Evolutionary conservation across 2,113 vertebrate species (phyloP).

Genomic region (Prietella phreatophila): DNA sequence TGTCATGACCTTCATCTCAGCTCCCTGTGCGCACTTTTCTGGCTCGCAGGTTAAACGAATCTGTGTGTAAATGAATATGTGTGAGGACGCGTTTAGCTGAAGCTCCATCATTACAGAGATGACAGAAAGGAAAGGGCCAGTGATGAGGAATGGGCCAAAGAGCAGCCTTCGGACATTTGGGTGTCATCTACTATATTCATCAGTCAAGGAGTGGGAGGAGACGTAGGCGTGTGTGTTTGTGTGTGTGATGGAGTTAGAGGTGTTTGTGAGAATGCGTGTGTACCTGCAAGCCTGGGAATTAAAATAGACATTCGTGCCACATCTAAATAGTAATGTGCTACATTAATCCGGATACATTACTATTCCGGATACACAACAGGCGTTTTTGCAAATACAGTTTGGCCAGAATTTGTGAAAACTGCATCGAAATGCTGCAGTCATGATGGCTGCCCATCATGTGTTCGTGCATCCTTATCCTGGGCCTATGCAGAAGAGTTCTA

Average conservation of each 20-base stretch:
- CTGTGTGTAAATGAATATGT: conserved; percentile 24
- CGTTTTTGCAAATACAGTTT: not conserved
- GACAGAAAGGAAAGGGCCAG: conserved; percentile 34
- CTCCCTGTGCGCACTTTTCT: conserved; percentile 26
- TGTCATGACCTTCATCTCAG: conserved; percentile 38
- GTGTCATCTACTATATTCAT: conserved; percentile 48
- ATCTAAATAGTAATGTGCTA: not conserved
- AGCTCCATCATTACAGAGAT: conserved; percentile 39
- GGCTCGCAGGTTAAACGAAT: conserved; percentile 45
- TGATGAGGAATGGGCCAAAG: conserved; percentile 43
- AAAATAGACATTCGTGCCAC: not conserved
- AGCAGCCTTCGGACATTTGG: conserved; percentile 44
- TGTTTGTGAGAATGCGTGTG: not conserved
- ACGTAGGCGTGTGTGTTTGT: not conserved
- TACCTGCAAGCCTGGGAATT: not conserved
- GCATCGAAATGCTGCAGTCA: not conserved
- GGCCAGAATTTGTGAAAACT: not conserved
- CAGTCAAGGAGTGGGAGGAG: conserved; percentile 26
- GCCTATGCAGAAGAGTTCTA: conserved; percentile 2
- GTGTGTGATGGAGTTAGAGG: not conserved
- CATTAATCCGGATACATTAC: not conserved
- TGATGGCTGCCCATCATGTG: not conserved
- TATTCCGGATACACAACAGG: no score
- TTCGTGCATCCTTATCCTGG: not conserved
- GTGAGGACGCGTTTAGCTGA: conserved; percentile 23